Base-by-base conservation (phyloP, 2,797 vertebrate genomes). In the Setipinna tenuifilis region DNA sequence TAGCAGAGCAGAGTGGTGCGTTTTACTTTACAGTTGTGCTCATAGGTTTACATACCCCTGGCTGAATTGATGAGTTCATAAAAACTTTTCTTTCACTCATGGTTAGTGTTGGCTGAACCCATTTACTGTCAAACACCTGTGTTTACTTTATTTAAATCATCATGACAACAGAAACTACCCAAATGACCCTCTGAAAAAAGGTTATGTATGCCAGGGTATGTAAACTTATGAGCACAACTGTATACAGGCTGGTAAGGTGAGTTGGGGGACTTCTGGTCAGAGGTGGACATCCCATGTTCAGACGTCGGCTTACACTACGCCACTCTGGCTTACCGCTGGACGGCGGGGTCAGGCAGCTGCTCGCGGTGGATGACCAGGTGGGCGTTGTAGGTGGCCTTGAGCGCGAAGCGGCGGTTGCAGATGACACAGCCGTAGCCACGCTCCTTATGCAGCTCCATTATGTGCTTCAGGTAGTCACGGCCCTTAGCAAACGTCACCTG, bases 341-440 rank as follows among this genome's bases (percentile, higher is more conserved):
- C 98, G 0, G 98, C 97, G 0, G 98, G 98, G 93, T 99, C 98
- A 0, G 98, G 98, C 84, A 99, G 96, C 93, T 99, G 97, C 93
- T 99, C 98, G 2, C 98, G 93, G 94, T 99, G 98, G 92, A 99
- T 99, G 89, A 99, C 98, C 96, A 99, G 97, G 94, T 99, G 98
- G 0, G 98, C 98, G 0, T 99, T 98, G 95, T 99, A 99, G 2
- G 98, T 99, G 90, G 98, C 98, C 93, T 99, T 99, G 83, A 99
- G 94, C 0, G 98, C 98, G 6, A 99, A 99, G 85, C 97, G 97
- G 0, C 98, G 95, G 91, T 99, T 97, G 84, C 98, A 99, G 94
- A 97, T 99, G 65, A 94, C 96, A 61, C 98, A 99, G 93, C 97
- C 96, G 0, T 99, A 98, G 80, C 98, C 98, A 1, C 97, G 95